A percentile compares a stretch with the other conserved stretches of the same genome.
phyloP scores from a whole-genome alignment of 2,797 vertebrate species.

The Takifugu ocellatus region DNA sequence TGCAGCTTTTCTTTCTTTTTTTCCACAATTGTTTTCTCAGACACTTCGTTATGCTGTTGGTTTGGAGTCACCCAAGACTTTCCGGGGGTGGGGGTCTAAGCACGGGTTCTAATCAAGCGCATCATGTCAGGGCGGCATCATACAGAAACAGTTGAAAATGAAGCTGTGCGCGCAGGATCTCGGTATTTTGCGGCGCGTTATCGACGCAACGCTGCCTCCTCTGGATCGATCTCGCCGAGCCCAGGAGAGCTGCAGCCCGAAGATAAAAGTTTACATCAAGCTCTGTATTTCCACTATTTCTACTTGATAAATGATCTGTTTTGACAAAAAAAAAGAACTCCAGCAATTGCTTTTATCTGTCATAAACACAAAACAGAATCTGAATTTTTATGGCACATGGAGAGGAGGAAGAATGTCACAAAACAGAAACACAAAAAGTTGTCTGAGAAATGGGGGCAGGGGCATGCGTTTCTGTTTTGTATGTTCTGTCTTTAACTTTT shows the following conservation, averaged over 20 bases:
- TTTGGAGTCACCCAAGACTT: constrained; percentile 32
- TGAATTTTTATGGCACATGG: background rate
- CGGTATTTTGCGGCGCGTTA: constrained; percentile 20
- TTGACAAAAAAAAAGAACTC: background rate
- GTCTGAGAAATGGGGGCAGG: constrained; percentile 27
- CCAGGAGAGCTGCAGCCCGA: background rate
- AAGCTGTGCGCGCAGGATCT: constrained; percentile 28
- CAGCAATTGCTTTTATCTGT: background rate
- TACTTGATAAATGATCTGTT: background rate
- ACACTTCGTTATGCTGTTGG: constrained; percentile 28
- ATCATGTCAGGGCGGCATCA: constrained; percentile 13
- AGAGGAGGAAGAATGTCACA: constrained; percentile 38
- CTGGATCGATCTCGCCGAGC: constrained; percentile 25
- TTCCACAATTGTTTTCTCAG: constrained; percentile 37
- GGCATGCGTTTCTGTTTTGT: constrained; percentile 18
- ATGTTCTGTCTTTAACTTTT: constrained; percentile 9
- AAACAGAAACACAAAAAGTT: constrained; percentile 6
- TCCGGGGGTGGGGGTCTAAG: background rate
- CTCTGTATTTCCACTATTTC: constrained; percentile 12
- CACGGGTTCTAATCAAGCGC: constrained; percentile 12
- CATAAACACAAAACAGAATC: background rate
- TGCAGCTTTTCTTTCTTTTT: constrained; percentile 19
- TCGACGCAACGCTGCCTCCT: constrained; percentile 8
- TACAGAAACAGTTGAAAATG: constrained; percentile 17
- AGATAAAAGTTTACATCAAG: constrained; percentile 15